Base-by-base conservation (phyloP, 2,797 vertebrate genomes). In the Rhinogobio ventralis region DNA sequence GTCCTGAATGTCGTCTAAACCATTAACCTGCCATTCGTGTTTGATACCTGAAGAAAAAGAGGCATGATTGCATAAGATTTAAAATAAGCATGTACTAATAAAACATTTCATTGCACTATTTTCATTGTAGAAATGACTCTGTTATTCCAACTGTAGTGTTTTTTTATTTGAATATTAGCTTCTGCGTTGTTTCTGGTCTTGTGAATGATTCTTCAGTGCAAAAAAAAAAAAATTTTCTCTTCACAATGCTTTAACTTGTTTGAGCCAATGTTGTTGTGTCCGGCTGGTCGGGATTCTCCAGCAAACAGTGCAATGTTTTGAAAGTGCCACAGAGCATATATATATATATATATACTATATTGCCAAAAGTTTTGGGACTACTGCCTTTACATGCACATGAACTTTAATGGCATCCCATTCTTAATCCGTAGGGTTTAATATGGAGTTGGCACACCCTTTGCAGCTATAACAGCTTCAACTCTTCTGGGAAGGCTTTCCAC, bases 1-100 rank as follows among this genome's bases (percentile, higher is more conserved):
- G 94, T 99, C 97, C 96, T 98, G 97, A 95, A 99, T 98, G 93
- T 99, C 98, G 88, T 99, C 98, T 94, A 98, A 96, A 78, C 97
- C 98, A 91, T 99, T 99, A 92, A 99, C 98, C 96, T 99, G 97
- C 98, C 98, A 99, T 93, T 99, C 97, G 69, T 99, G 97, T 93
- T 99, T 99, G 95, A 99, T 98, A 92, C 98, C 98, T 99, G 95
- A 68, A 42, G 39, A 95, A 84, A 74, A 86, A 4, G 14, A 33
- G 36, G 30, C 28, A 23, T 4, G 15, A 49, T 10, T 14, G 28
- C 30, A 49, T 72, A 7, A 53, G 25, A 19, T 13, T 57, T 71
- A 66, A 17, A 85, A 62, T 42, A 53, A 33, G 30, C 7, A 51
- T 66, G 33, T 51, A 3, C 39, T 11, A 8, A 51, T 20, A 13